These are phyloP conservation scores for Pentamera pediparva DNA, from an alignment of 53 echinoderm and acorn worm species.

Conservation along the genomic window DNA sequence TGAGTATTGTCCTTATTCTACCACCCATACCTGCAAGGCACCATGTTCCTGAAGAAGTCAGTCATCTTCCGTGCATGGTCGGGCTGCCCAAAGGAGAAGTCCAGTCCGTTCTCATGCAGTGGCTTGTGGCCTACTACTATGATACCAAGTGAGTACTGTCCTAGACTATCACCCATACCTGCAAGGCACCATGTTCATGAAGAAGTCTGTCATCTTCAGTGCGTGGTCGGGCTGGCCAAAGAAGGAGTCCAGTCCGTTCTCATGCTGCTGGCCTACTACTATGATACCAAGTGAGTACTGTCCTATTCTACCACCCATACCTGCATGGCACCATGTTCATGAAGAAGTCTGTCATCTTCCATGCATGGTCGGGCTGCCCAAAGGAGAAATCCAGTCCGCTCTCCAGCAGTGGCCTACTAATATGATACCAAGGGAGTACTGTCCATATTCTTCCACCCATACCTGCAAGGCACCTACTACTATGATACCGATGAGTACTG, in stretches of 20 bases:
- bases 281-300: conserved; percentile 67
- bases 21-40: conserved; percentile 88
- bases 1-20: too few species aligned
- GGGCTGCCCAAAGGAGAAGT: conserved; percentile 66
- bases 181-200: conserved; percentile 78
- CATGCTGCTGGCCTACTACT: conserved; percentile 83
- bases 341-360: conserved; percentile 90
- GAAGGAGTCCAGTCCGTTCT: conserved; percentile 87
- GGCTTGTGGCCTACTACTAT: too few species aligned
- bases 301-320: too few species aligned
- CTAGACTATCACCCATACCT: conserved; percentile 52
- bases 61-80: conserved; percentile 88
- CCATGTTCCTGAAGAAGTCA: conserved; percentile 66
- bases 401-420: too few species aligned
- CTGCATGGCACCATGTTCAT: conserved; percentile 79
- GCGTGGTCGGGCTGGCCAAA: conserved; percentile 65
- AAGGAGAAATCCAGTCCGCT: conserved; percentile 87
- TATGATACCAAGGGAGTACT: too few species aligned
- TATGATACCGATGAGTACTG: too few species aligned
- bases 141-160: too few species aligned
- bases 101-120: conserved; percentile 82
- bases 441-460: too few species aligned
- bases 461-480: too few species aligned
- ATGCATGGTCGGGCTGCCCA: conserved; percentile 57
- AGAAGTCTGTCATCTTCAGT: conserved; percentile 84